Evolutionary conservation across 2,888 invertebrate genomes (phyloP).

Genomic region (Melanargia galathea): DNA sequence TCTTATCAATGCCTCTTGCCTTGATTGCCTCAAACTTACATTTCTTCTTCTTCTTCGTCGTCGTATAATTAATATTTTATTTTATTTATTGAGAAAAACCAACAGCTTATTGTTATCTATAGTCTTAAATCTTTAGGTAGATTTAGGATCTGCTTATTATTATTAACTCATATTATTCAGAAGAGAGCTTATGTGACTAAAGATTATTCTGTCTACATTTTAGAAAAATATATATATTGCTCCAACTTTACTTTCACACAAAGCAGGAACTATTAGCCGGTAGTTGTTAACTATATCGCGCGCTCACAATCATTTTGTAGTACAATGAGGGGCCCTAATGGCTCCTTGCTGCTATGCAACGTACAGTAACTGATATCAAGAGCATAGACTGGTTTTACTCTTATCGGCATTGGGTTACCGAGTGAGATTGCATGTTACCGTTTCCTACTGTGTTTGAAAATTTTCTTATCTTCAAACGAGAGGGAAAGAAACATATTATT

Average conservation of each 20-base stretch:
- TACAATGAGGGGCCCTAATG: slow-evolving; percentile 37
- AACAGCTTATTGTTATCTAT: too few species aligned
- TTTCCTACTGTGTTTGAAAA: slow-evolving; percentile 21
- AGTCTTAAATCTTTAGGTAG: too few species aligned
- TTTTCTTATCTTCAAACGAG: slow-evolving; percentile 10
- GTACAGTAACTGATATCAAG: slow-evolving; percentile 33
- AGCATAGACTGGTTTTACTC: slow-evolving; percentile 31
- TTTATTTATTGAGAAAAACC: too few species aligned
- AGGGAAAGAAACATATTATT: slow-evolving; percentile 7
- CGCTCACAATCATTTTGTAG: slow-evolving; percentile 37
- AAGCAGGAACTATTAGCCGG: slow-evolving; percentile 34
- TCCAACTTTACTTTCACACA: slow-evolving; percentile 3
- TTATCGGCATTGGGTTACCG: slow-evolving; percentile 30
- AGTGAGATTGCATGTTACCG: slow-evolving; percentile 22
- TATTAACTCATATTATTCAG: too few species aligned
- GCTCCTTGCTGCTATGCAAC: slow-evolving; percentile 30
- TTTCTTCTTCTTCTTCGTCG: too few species aligned
- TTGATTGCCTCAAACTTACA: too few species aligned
- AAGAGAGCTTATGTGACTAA: too few species aligned
- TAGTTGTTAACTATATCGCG: slow-evolving; percentile 37
- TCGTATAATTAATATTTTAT: too few species aligned
- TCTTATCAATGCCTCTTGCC: too few species aligned
- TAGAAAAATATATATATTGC: neutral
- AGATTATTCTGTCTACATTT: neutral
- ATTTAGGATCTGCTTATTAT: too few species aligned